Evolutionary conservation across 2,888 invertebrate species (phyloP), one percentile per base, ranked within the genome.

Genomic region (Sepiola atlantica): DNA sequence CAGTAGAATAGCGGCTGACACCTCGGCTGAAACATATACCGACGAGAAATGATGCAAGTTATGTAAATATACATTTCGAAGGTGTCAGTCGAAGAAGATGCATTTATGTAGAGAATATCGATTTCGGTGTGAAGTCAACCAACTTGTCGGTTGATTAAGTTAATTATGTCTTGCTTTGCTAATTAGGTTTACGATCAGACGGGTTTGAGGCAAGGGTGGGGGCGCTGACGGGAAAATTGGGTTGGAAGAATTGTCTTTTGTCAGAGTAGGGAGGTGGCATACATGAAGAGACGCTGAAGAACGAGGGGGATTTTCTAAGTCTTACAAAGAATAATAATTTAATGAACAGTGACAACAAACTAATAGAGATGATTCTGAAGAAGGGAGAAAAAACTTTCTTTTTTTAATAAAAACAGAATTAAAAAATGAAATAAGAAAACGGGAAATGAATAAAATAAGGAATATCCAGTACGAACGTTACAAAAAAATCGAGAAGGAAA

Each of bases 121-220:
- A 77, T 77, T n/a, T 77, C n/a, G n/a, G n/a, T 77, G 14, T 77
- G n/a, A 77, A 77, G n/a, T 77, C 16, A n/a, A 77, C n/a, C 77
- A 77, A 77, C n/a, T n/a, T 77, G 77, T 77, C 77, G n/a, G 77
- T n/a, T 77, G 77, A 77, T 77, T n/a, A 77, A n/a, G 77, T 77
- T n/a, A 77, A 77, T 77, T 77, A 77, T 77, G 77, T 77, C 77
- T n/a, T 77, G 77, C 77, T 77, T n/a, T 77, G 77, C 77, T 77
- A 77, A 77, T 77, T 77, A n/a, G n/a, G 77, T 77, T 77, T n/a
- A 28, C n/a, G n/a, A n/a, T 77, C 77, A 77, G n/a, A 77, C n/a
- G 16, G 77, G 77, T 77, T n/a, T 77, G n/a, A n/a, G 14, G 77
- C 14, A n/a, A n/a, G 16, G 77, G 77, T 14, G n/a, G 77, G n/a